A percentile compares a stretch with the other conserved stretches of the same genome.
phyloP scores from a whole-genome alignment of 1,140 invertebrate genomes.

The Popillia japonica region DNA sequence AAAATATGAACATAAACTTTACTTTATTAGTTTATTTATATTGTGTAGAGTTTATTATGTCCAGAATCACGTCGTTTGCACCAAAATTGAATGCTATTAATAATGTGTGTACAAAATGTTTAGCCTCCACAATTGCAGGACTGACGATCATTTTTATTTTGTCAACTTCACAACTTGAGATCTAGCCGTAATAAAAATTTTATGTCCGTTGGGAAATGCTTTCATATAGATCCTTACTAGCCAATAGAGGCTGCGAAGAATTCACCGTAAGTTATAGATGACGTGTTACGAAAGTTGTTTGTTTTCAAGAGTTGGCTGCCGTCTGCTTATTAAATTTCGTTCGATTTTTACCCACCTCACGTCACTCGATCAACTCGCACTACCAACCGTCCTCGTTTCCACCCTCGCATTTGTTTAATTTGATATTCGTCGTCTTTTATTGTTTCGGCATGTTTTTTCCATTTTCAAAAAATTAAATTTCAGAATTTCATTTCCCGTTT shows the following conservation, averaged over 20 bases:
- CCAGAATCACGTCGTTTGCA: no score
- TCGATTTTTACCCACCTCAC: constrained; percentile 15
- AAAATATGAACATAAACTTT: no score
- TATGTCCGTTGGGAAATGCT: background rate
- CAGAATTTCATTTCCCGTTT: constrained; percentile 27
- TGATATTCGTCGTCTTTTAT: constrained; percentile 22
- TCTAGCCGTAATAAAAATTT: background rate
- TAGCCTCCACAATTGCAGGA: background rate
- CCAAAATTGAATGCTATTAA: no score
- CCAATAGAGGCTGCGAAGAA: background rate
- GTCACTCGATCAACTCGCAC: background rate
- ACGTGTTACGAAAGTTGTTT: constrained; percentile 1
- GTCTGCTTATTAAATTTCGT: constrained; percentile 23
- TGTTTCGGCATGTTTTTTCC: constrained; percentile 24
- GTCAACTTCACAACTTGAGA: background rate
- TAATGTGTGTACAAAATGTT: background rate
- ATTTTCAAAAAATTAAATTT: constrained; percentile 21
- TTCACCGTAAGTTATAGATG: constrained; percentile 5
- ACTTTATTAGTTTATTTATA: no score
- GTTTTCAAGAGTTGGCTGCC: constrained; percentile 3
- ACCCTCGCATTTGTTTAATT: constrained; percentile 25
- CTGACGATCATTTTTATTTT: background rate
- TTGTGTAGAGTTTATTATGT: no score
- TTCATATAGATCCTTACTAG: background rate
- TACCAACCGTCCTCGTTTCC: background rate